These are phyloP conservation scores for Nephila pilipes DNA, from an alignment of 1,140 invertebrate species.

Conservation along the genomic window DNA sequence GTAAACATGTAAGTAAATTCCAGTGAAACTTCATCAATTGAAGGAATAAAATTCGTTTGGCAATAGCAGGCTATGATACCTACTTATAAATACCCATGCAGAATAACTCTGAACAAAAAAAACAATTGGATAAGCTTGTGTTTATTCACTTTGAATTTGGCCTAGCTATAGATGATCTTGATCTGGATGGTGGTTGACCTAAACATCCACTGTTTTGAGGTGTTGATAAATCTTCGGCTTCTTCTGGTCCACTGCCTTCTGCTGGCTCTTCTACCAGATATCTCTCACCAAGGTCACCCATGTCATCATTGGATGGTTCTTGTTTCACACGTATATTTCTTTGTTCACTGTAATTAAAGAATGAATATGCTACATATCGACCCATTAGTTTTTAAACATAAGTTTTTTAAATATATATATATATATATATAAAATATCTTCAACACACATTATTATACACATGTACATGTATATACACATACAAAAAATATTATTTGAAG, in stretches of 20 bases:
- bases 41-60: conserved; percentile 26
- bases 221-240: conserved; percentile 71
- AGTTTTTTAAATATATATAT: too few species aligned
- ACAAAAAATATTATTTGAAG: too few species aligned
- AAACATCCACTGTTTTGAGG: conserved; percentile 63
- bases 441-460: too few species aligned
- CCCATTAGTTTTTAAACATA: too few species aligned
- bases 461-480: too few species aligned
- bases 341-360: conserved; percentile 66
- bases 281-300: conserved; percentile 55
- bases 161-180: conserved; percentile 51
- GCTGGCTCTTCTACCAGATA: conserved; percentile 69
- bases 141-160: conserved; percentile 69
- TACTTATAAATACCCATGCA: conserved; percentile 20
- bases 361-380: not conserved
- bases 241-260: conserved; percentile 66
- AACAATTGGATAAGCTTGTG: not conserved
- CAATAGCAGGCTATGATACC: conserved; percentile 23
- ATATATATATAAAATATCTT: too few species aligned
- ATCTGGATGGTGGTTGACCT: conserved; percentile 41
- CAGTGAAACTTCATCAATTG: not conserved
- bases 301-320: conserved; percentile 64
- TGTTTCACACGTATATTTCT: conserved; percentile 54
- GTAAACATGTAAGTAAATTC: not conserved
- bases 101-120: conserved; percentile 2